Evolutionary conservation across 2,113 vertebrate species (phyloP), one percentile per base, ranked within the genome.

Genomic region (Pseudopodoces humilis): DNA sequence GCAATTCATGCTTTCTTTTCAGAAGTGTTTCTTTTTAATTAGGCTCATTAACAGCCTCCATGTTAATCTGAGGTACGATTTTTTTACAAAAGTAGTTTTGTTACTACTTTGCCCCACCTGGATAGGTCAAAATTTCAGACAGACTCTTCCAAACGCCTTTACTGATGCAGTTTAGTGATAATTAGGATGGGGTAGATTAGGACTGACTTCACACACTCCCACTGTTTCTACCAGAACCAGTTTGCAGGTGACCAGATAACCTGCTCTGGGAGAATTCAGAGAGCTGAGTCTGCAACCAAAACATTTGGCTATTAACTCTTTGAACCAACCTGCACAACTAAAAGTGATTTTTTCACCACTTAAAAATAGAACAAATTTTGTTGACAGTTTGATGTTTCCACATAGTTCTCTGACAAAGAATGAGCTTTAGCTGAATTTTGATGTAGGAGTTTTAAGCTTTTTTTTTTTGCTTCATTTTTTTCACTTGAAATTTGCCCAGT

Each of bases 171-270:
- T 44, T 88, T 3, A 56, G 30, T 10, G 47, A 30, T 3, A 2
- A 5, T 55, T 6, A 8, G 35, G 50, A 80, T 2, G 5, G 30
- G 30, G 41, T 46, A 70, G 46, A 35, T 65, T 25, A 63, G 49
- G 41, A 64, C 11, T 43, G 41, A 68, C 24, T 62, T 53, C 7
- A 58, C 43, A 20, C 1, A 2, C 7, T 63, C 23, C 35, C 39
- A 33, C 9, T 1, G 1, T 6, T 43, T 47, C 47, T 3, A 1
- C 41, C 19, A 39, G 18, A 71, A 50, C 20, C 58, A 92, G 41
- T 23, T 67, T 2, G 0, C 21, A 23, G 24, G 43, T 37, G 14
- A 71, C 15, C 3, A 5, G 43, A 37, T 27, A 31, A 33, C 0
- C 1, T 47, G 30, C 50, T 56, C 6, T 6, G 0, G 7, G 25